A percentile compares a stretch with the other conserved stretches of the same genome.
phyloP scores from a whole-genome alignment of 2,888 invertebrate genomes.

The Himalopsyche kuldschensis region DNA sequence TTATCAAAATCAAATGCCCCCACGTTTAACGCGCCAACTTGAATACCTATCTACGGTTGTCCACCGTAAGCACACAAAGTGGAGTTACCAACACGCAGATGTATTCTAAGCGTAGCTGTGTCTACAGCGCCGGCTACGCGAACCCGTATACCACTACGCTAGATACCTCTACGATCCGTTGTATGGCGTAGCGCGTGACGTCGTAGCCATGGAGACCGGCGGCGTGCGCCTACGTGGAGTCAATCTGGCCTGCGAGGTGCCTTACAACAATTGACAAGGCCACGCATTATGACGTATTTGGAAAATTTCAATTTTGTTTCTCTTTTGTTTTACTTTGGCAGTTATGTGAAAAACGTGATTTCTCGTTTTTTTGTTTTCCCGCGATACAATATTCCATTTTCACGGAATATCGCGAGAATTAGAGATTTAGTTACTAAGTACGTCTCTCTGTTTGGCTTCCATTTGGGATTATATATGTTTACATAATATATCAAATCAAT shows the following conservation, averaged over 20 bases:
- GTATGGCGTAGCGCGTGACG: constrained; percentile 28
- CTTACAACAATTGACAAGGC: background rate
- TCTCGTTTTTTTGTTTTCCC: too few species aligned
- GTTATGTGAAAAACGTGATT: too few species aligned
- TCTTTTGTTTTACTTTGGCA: too few species aligned
- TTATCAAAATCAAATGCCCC: background rate
- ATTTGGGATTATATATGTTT: too few species aligned
- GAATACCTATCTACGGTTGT: background rate
- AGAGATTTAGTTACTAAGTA: too few species aligned
- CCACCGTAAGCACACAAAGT: background rate
- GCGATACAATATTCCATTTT: too few species aligned
- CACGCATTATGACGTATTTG: background rate
- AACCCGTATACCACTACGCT: background rate
- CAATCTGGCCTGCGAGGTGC: constrained; percentile 13
- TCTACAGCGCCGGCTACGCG: background rate
- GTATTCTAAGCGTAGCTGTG: background rate
- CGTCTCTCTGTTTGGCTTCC: too few species aligned
- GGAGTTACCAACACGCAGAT: background rate
- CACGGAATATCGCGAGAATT: too few species aligned
- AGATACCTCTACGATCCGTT: background rate
- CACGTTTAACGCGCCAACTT: background rate
- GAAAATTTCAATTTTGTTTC: too few species aligned
- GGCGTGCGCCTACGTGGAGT: constrained; percentile 9
- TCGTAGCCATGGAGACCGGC: constrained; percentile 26
- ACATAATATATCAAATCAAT: too few species aligned